Conservation (phyloP, 2,888 invertebrate genomes). For the Oligia strigilis region DNA sequence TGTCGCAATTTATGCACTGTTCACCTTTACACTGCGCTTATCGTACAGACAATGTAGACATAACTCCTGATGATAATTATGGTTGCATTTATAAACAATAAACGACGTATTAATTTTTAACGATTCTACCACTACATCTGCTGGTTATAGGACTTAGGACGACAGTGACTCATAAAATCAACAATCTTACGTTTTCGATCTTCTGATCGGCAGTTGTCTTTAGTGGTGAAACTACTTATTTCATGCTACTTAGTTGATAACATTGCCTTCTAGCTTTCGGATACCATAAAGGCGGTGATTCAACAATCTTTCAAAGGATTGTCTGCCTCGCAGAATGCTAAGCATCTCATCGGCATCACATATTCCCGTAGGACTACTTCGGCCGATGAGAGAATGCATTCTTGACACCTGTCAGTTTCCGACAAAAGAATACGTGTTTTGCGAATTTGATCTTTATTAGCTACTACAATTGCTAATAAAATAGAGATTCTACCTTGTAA, state of each 20-base stretch:
- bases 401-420: too few species aligned
- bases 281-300: background rate
- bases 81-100: conserved; percentile 26
- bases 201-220: background rate
- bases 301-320: background rate
- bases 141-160: too few species aligned
- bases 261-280: background rate
- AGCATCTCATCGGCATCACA: background rate
- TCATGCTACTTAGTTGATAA: background rate
- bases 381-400: too few species aligned
- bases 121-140: background rate
- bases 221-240: background rate
- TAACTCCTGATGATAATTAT: conserved; percentile 18
- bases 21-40: conserved; percentile 32
- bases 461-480: too few species aligned
- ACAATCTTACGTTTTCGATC: background rate
- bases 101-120: background rate
- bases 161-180: background rate
- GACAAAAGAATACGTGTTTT: too few species aligned
- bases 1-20: conserved; percentile 24
- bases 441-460: too few species aligned
- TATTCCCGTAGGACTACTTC: background rate
- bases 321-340: background rate
- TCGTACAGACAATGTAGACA: conserved; percentile 24
- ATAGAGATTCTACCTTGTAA: too few species aligned